Conservation (phyloP, 2,797 vertebrate genomes). For the Megalops cyprinoides region DNA sequence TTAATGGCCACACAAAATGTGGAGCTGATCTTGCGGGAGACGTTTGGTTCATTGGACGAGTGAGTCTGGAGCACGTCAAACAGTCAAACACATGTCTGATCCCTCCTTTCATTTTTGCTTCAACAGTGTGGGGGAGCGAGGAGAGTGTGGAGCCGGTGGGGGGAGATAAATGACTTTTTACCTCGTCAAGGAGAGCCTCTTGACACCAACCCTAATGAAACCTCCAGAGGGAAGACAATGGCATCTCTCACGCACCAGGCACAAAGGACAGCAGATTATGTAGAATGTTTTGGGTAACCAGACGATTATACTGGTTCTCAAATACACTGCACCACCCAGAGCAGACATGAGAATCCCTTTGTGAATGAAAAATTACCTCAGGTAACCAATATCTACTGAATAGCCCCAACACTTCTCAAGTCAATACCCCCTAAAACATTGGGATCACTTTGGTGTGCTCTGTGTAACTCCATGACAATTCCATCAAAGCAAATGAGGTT, state of each 20-base stretch:
- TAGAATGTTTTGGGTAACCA: conserved; percentile 3
- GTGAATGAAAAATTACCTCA: not conserved
- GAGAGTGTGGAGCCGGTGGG: not conserved
- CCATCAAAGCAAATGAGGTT: not conserved
- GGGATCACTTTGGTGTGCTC: not conserved
- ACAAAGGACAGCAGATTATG: conserved; percentile 27
- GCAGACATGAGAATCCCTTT: not conserved
- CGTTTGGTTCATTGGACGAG: conserved; percentile 31
- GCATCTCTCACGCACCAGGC: conserved; percentile 25
- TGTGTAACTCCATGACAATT: not conserved
- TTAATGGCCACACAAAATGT: conserved; percentile 34
- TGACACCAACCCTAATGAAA: conserved; percentile 34
- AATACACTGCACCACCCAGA: not conserved
- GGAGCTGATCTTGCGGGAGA: conserved; percentile 24
- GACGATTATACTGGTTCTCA: conserved; percentile 8
- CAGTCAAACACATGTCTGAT: conserved; percentile 26
- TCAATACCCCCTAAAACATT: not conserved
- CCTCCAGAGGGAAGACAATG: conserved; percentile 35
- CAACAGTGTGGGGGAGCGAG: conserved; percentile 7
- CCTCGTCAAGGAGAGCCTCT: conserved; percentile 30
- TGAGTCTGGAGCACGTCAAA: conserved; percentile 30
- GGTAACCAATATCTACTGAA: not conserved
- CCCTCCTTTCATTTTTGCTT: conserved; percentile 23
- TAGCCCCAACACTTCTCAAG: not conserved
- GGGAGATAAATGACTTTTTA: conserved; percentile 35